Evolutionary conservation across 1,140 invertebrate species (phyloP).

Genomic region (Camponotus floridanus): DNA sequence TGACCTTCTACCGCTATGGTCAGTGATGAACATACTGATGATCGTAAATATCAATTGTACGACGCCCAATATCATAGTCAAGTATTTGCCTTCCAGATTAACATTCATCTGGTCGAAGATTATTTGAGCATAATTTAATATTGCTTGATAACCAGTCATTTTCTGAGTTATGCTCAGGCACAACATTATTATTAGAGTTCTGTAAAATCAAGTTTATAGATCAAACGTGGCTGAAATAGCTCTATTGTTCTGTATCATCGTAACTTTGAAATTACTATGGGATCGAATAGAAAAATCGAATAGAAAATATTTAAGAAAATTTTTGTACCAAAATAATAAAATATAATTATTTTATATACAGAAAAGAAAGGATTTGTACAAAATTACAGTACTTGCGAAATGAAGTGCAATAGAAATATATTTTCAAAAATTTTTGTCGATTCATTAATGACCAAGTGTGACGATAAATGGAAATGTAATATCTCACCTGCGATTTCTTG

Average conservation of each 20-base stretch:
- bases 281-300: too few species aligned
- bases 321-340: too few species aligned
- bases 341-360: too few species aligned
- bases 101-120: slow-evolving; percentile 89
- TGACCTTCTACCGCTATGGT: slow-evolving; percentile 89
- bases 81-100: slow-evolving; percentile 83
- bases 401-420: too few species aligned
- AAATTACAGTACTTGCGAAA: too few species aligned
- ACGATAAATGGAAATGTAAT: neutral
- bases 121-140: slow-evolving; percentile 90
- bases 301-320: too few species aligned
- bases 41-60: slow-evolving; percentile 88
- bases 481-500: slow-evolving; percentile 86
- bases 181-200: slow-evolving; percentile 88
- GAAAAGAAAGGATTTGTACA: too few species aligned
- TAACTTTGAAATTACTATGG: too few species aligned
- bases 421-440: too few species aligned
- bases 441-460: too few species aligned
- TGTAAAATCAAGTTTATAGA: slow-evolving; percentile 34
- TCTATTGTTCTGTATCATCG: neutral
- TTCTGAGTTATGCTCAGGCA: slow-evolving; percentile 90
- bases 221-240: neutral
- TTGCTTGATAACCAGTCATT: slow-evolving; percentile 90
- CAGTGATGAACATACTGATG: slow-evolving; percentile 88
- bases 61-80: slow-evolving; percentile 89